Evolutionary conservation across 53 echinoderm and acorn worm genomes (phyloP).

Genomic region (Paracentrotus lividus): DNA sequence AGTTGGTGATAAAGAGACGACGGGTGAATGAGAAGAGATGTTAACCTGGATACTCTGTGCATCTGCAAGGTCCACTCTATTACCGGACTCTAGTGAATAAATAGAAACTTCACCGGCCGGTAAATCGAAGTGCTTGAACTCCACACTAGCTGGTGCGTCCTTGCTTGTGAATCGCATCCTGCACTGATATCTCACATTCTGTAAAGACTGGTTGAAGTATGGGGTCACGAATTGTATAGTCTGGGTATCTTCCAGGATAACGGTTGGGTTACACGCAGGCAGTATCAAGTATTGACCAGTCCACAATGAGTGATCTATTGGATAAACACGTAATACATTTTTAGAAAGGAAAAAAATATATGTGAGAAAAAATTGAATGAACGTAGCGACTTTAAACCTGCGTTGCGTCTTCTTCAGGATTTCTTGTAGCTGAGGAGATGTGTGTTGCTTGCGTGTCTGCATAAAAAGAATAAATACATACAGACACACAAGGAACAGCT

Average conservation of each 20-base stretch:
- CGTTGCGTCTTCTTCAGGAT: no score
- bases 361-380: no score
- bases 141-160: neutral
- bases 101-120: neutral
- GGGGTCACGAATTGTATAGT: neutral
- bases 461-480: no score
- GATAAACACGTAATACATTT: no score
- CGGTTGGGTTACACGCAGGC: conserved; percentile 29
- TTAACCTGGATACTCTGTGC: neutral
- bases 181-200: conserved; percentile 38
- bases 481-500: no score
- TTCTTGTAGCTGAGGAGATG: no score
- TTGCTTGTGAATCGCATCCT: neutral
- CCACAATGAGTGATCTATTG: conserved; percentile 34
- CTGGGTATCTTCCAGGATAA: neutral
- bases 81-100: neutral
- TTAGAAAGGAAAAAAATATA: no score
- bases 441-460: no score
- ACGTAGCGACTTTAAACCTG: no score
- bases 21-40: neutral
- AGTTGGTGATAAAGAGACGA: conserved; percentile 9
- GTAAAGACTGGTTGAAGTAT: conserved; percentile 20
- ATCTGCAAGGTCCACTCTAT: neutral
- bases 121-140: conserved; percentile 4
- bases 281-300: neutral